Evolutionary conservation across 2,888 invertebrate genomes (phyloP).

Genomic region (Dynastes hyllus): DNA sequence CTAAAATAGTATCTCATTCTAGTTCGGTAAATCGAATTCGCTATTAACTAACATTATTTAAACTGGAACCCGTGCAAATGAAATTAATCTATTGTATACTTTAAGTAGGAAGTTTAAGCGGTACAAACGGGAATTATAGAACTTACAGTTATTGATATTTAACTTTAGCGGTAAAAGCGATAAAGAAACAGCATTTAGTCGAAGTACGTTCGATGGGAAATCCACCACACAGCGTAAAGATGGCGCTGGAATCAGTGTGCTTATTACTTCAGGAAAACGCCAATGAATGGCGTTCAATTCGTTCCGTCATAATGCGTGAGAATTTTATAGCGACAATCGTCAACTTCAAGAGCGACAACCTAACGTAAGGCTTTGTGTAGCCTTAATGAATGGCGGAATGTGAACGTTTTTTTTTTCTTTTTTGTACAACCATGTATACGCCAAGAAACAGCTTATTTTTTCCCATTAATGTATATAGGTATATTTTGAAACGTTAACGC

Average conservation of each 20-base stretch:
- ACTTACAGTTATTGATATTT: background rate
- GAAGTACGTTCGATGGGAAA: conserved; percentile 96
- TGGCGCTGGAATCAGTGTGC: conserved; percentile 96
- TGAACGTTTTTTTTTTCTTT: conserved; percentile 4
- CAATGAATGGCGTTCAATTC: conserved; percentile 95
- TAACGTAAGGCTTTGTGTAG: conserved; percentile 82
- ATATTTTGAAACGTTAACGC: no score
- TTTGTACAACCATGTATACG: conserved; percentile 21
- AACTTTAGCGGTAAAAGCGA: conserved; percentile 89
- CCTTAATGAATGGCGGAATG: conserved; percentile 48
- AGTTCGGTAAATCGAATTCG: no score
- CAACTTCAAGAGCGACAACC: conserved; percentile 94
- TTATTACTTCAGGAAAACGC: conserved; percentile 92
- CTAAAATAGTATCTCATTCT: no score
- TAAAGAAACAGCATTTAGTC: conserved; percentile 96
- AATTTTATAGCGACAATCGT: conserved; percentile 96
- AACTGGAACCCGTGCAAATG: no score
- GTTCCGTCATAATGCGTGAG: conserved; percentile 93
- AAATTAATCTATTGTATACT: no score
- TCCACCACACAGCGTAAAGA: conserved; percentile 93
- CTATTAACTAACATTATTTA: no score
- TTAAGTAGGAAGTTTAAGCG: no score
- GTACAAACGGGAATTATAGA: background rate
- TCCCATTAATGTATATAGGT: conserved; percentile 7
- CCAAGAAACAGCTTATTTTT: conserved; percentile 35